Evolutionary conservation across 1,140 invertebrate species (phyloP), one percentile per base, ranked within the genome.

Genomic region (Pteromalus puparum): DNA sequence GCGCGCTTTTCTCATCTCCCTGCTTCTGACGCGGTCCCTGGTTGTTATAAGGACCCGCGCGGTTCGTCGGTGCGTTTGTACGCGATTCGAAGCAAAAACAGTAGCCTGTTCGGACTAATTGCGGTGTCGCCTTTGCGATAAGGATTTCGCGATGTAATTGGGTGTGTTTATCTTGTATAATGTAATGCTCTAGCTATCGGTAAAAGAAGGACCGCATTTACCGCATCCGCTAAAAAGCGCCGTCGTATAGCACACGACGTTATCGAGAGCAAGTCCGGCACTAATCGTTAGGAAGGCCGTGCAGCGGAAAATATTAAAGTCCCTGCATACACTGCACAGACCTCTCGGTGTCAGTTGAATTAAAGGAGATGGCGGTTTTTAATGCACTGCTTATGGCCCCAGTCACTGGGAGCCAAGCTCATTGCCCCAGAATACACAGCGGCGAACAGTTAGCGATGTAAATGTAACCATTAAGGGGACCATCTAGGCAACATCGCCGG

Each of bases 401-500:
- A 34, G 30, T 5, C 46, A 13, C 46, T 13, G 53, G 18, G 21
- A 61, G 53, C 30, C 1, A 34, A 74, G 74, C 26, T 48, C 38
- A 53, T 48, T 76, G 46, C n/a, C 74, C 46, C 30, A 12, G 74
- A 46, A 30, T 70, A 70, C 67, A 28, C 38, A 42, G 73, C 18
- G 73, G 30, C 73, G 18, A 46, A 42, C 38, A 76, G 74, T 76
- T 53, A 76, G 74, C 38, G 42, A 76, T 76, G 74, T 76, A 76
- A 76, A 76, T 76, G 74, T 48, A 76, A 76, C 74, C 74, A 76
- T 76, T 76, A 53, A 76, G 74, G n/a, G 74, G 42, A 26, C 74
- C 42, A 42, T 48, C 74, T 76, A 76, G 74, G 74, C 46, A 76
- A 53, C 42, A 53, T 76, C 42, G 30, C 30, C 30, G 74, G 53